Evolutionary conservation across 2,797 vertebrate genomes (phyloP), one percentile per base, ranked within the genome.

Genomic region (Onychomys leucogaster): DNA sequence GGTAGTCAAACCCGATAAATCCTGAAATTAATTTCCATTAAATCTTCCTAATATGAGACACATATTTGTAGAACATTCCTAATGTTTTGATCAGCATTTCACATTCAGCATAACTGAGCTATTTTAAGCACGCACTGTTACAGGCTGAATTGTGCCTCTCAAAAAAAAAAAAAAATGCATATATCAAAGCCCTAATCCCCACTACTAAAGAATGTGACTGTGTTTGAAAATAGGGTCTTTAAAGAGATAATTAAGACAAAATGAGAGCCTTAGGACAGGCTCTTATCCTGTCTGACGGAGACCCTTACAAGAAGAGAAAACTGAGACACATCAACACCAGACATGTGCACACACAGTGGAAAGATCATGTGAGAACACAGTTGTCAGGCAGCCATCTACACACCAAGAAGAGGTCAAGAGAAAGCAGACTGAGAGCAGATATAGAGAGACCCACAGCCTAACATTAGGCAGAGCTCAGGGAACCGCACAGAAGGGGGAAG

Each of bases 21-120:
- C 89, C 75, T 34, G 13, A 95, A 95, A 96, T 96, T 94, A 95
- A 95, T 97, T 96, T 96, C 95, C 85, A 97, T 96, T 92, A 89
- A 92, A 52, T 89, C 67, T 95, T 57, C 49, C 73, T 75, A 41
- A 87, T 76, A 69, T 27, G 46, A 92, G 81, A 84, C 43, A 59
- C 46, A n/a, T 83, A 96, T 88, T 96, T 96, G 92, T 67, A 89
- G n/a, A 92, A 89, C 13, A 77, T 46, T 94, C 84, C 92, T 94
- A 94, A 57, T 85, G 87, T 91, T 95, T 78, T 86, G 5, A 89
- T 94, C 41, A 92, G 78, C 52, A 92, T 92, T 69, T 92, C 67
- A 85, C 32, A 69, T 91, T 94, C 59, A 52, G 37, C 75, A 94
- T 27, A 93, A 86, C 49, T 90, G 67, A 83, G 61, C 86, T 94